Evolutionary conservation across 2,113 vertebrate species (phyloP).

Genomic region (Engystomops pustulosus): DNA sequence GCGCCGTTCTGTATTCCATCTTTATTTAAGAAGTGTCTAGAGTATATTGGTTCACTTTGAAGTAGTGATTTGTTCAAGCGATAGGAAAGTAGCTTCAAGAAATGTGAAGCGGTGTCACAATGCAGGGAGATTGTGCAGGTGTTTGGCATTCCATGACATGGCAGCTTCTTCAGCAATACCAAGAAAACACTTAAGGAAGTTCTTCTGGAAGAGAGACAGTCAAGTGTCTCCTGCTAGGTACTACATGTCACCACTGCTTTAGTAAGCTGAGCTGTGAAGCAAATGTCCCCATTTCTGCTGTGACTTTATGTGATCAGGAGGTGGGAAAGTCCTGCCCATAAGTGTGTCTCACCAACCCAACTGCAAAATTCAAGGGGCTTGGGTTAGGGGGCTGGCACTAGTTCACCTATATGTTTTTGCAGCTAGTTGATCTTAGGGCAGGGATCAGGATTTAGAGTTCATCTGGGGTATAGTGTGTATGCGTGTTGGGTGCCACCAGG

Average conservation of each 20-base stretch:
- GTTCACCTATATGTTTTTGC: neutral
- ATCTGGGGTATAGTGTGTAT: neutral
- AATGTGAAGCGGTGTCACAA: slow-evolving; percentile 7
- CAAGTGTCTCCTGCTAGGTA: slow-evolving; percentile 14
- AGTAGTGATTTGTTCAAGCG: slow-evolving; percentile 21
- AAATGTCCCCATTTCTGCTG: neutral
- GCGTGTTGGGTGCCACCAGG: neutral
- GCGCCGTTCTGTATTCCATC: slow-evolving; percentile 26
- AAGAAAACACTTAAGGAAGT: slow-evolving; percentile 19
- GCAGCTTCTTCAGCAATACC: slow-evolving; percentile 14
- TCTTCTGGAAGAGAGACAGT: slow-evolving; percentile 9
- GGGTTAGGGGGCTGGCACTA: neutral
- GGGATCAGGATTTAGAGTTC: neutral
- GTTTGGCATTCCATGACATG: neutral
- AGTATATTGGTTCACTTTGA: slow-evolving; percentile 28
- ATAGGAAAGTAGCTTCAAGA: slow-evolving; percentile 13
- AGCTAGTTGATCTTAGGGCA: neutral
- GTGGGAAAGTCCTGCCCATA: neutral
- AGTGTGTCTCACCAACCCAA: neutral
- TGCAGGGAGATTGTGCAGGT: neutral
- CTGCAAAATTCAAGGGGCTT: neutral
- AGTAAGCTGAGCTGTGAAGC: neutral
- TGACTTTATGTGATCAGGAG: neutral
- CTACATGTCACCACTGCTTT: neutral
- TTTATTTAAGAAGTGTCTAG: slow-evolving; percentile 36